Evolutionary conservation across 2,888 invertebrate genomes (phyloP).

Genomic region (Latrodectus hesperus): DNA sequence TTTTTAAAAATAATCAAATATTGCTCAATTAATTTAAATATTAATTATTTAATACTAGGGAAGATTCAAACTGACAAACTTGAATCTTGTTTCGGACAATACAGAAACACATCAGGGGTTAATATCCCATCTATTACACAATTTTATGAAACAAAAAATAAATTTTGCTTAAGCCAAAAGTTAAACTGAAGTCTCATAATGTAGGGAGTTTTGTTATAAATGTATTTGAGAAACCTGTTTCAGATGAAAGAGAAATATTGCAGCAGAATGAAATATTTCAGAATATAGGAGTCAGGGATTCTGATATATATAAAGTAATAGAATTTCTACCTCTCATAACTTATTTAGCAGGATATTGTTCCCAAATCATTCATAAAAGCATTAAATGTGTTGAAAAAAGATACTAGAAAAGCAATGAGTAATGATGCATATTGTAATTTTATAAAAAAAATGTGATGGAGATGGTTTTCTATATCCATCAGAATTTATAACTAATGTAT

Average conservation of each 20-base stretch:
- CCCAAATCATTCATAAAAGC: background rate
- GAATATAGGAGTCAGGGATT: background rate
- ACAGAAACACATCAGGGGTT: slow-evolving; percentile 11
- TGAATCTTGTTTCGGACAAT: slow-evolving; percentile 16
- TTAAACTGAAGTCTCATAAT: background rate
- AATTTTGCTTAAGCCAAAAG: background rate
- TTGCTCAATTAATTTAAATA: background rate
- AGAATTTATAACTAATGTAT: background rate
- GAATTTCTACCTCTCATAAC: background rate
- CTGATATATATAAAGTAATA: background rate
- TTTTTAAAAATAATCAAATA: background rate
- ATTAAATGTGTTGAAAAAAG: background rate
- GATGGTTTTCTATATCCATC: background rate
- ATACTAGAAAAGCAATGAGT: background rate
- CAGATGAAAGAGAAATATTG: background rate
- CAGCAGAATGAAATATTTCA: background rate
- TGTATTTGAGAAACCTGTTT: background rate
- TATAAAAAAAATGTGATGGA: background rate
- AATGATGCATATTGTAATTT: background rate
- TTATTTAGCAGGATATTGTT: background rate
- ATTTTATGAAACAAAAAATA: background rate
- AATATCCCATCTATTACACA: background rate
- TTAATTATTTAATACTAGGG: background rate
- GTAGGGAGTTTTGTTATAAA: background rate
- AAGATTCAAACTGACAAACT: background rate